These are phyloP conservation scores for Teleiodes luculella DNA, from an alignment of 2,888 invertebrate genomes.

Conservation along the genomic window DNA sequence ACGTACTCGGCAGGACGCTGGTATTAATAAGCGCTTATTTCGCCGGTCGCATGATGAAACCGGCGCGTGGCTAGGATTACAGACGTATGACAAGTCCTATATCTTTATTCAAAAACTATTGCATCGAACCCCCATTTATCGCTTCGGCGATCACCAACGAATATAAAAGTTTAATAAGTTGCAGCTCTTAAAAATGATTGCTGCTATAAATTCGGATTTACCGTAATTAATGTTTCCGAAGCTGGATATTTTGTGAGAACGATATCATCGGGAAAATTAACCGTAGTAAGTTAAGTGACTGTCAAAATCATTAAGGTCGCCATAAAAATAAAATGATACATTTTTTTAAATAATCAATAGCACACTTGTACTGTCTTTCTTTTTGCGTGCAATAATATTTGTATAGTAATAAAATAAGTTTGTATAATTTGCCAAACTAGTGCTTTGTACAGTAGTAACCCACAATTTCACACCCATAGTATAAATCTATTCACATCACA, in stretches of 20 bases:
- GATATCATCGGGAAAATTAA: too few relatives aligned
- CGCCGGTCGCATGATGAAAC: conserved; percentile 64
- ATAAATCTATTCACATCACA: neutral
- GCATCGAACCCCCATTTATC: neutral
- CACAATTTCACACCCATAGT: neutral
- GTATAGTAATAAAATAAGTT: neutral
- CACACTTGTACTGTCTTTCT: too few relatives aligned
- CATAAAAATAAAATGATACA: too few relatives aligned
- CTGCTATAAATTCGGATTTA: conserved; percentile 53
- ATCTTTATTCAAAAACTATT: conserved; percentile 10
- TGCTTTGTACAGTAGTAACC: too few relatives aligned
- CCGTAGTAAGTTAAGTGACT: too few relatives aligned
- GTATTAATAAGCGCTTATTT: conserved; percentile 71
- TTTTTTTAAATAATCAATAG: too few relatives aligned
- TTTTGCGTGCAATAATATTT: neutral
- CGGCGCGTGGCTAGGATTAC: conserved; percentile 68
- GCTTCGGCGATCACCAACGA: conserved; percentile 24
- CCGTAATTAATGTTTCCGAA: conserved; percentile 50
- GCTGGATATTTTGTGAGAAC: conserved; percentile 12
- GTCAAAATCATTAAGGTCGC: too few relatives aligned
- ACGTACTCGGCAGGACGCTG: conserved; percentile 37
- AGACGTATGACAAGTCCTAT: conserved; percentile 39
- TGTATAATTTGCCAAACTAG: neutral
- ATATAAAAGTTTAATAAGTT: conserved; percentile 55
- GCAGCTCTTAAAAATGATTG: conserved; percentile 52